Conservation (phyloP, 2,113 vertebrate species). For the Alectura lathami region DNA sequence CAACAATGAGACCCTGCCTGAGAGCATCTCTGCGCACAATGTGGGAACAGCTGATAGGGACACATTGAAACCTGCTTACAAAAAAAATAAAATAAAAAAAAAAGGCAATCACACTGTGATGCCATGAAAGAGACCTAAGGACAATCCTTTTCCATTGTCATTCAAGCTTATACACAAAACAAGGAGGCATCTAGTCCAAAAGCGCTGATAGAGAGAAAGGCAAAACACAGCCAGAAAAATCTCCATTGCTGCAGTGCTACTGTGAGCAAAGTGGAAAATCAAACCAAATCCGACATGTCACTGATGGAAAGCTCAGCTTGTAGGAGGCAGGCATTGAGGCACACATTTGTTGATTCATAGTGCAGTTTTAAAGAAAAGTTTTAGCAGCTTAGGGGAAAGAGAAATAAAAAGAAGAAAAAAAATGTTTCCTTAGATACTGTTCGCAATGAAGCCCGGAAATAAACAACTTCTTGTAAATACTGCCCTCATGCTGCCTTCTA, state of each 20-base stretch:
- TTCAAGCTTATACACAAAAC: background rate
- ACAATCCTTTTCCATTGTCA: background rate
- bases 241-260: background rate
- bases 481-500: conserved; percentile 71
- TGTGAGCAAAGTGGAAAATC: background rate
- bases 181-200: background rate
- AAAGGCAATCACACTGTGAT: background rate
- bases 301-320: background rate
- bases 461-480: conserved; percentile 65
- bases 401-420: background rate
- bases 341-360: background rate
- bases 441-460: background rate
- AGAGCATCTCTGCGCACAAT: background rate
- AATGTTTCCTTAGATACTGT: background rate
- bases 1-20: background rate
- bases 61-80: background rate
- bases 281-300: background rate
- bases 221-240: background rate
- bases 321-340: background rate
- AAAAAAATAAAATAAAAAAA: background rate
- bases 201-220: background rate
- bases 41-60: background rate
- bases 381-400: background rate
- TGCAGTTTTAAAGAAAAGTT: background rate
- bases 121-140: background rate